Base-by-base conservation (phyloP, 2,113 vertebrate species). In the Nycticryphes semicollaris region DNA sequence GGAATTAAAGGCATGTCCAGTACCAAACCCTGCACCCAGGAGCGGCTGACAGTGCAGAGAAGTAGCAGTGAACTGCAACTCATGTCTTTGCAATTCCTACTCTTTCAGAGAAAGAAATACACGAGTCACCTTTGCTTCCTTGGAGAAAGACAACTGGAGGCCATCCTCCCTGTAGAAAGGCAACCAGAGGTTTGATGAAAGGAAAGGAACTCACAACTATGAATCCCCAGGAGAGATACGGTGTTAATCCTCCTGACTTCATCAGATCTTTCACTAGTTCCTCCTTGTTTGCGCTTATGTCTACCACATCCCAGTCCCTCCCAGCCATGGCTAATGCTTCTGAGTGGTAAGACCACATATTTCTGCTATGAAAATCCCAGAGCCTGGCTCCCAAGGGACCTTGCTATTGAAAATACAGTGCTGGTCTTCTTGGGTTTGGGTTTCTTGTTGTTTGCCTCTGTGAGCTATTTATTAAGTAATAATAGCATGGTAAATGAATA, bases 301-400 rank as follows among this genome's bases (percentile, higher is more conserved):
- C 84, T 79, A 66, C 70, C 67, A 77, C 75, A 18, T 83, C 89
- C 43, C 50, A 57, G 60, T 68, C 81, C 57, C 22, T 90, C 60
- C 68, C 67, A 83, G 72, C 27, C 39, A 56, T 69, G 1, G 6
- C 43, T 39, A 76, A 45, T 83, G 75, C 59, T 83, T 95, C 85
- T 86, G 74, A 95, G 91, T 91, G 33, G 77, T 84, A 78, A 90
- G 83, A 86, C 39, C 60, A 78, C 66, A 92, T 93, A 93, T 78
- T 96, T 95, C 76, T 93, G 86, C 73, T 81, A 56, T 95, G 92
- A 93, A 96, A 95, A 89, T 87, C 82, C 72, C 81, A 73, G 60
- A 94, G 75, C 28, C 73, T 82, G 62, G 22, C n/a, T 96, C 95
- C 89, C 91, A 89, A 60, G 88, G 89, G 92, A 92, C 62, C n/a